A percentile compares a stretch with the other conserved stretches of the same genome.
Evolutionary conservation across 2,797 vertebrate genomes (phyloP).

Genomic region (Dromococcyx pavoninus): DNA sequence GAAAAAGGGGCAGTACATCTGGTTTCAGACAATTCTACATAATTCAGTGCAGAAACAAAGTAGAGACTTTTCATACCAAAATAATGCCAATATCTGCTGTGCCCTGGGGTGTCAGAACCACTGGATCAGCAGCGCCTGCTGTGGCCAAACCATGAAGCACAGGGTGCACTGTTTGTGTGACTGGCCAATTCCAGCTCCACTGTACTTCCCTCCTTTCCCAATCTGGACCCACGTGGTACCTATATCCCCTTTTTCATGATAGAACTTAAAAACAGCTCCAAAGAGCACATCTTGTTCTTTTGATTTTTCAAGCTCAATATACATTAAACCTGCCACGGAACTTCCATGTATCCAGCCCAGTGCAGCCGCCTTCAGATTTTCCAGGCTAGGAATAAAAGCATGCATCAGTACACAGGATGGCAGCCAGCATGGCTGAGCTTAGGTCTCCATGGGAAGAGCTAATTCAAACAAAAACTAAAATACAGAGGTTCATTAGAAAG

Average conservation of each 20-base stretch:
- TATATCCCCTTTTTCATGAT: background rate
- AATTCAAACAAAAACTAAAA: background rate
- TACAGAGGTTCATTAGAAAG: background rate
- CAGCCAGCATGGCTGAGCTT: background rate
- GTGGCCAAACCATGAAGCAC: rapidly evolving
- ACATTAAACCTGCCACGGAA: background rate
- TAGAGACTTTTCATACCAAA: background rate
- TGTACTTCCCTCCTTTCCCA: background rate
- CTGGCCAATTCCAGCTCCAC: background rate
- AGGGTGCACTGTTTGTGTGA: rapidly evolving
- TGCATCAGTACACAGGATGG: background rate
- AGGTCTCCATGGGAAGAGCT: background rate
- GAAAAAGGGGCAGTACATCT: background rate
- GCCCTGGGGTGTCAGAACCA: background rate
- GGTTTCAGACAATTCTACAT: background rate
- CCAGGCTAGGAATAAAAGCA: background rate
- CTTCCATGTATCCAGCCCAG: background rate
- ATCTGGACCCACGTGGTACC: background rate
- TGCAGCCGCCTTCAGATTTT: background rate
- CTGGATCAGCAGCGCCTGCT: background rate
- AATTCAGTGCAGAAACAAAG: background rate
- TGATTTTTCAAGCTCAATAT: background rate
- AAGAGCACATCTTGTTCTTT: background rate
- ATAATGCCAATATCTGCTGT: background rate
- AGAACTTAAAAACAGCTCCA: background rate